Evolutionary conservation across 2,888 invertebrate species (phyloP).

Genomic region (Hypena proboscidalis): DNA sequence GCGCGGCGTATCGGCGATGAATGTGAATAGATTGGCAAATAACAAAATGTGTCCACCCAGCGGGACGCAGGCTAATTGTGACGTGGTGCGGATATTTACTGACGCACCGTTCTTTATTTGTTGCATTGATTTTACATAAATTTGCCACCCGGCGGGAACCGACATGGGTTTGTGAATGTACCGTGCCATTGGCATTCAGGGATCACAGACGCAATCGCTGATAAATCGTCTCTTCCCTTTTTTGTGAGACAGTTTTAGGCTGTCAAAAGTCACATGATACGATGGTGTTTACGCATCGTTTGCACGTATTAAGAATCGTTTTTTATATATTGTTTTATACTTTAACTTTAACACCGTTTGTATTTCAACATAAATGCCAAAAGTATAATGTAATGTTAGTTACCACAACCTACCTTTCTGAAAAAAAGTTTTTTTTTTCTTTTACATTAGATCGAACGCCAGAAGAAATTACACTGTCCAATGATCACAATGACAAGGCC

Average conservation of each 20-base stretch:
- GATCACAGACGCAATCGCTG: slow-evolving; percentile 46
- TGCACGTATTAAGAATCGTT: too few relatives aligned
- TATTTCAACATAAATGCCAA: too few relatives aligned
- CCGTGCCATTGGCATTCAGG: slow-evolving; percentile 46
- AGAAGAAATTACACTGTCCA: too few relatives aligned
- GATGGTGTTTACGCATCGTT: slow-evolving; percentile 2
- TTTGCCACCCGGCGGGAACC: slow-evolving; percentile 43
- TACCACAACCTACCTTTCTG: too few relatives aligned
- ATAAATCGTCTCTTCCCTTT: slow-evolving; percentile 46
- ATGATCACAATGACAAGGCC: too few relatives aligned
- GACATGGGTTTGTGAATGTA: slow-evolving; percentile 40
- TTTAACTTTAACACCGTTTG: too few relatives aligned
- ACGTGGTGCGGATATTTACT: slow-evolving; percentile 55
- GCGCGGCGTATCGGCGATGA: slow-evolving; percentile 14
- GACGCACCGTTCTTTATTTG: slow-evolving; percentile 55
- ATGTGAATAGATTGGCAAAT: slow-evolving; percentile 45
- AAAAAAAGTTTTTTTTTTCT: too few relatives aligned
- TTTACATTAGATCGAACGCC: too few relatives aligned
- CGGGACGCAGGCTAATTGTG: slow-evolving; percentile 61
- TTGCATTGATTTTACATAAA: slow-evolving; percentile 50
- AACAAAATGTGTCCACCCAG: slow-evolving; percentile 48
- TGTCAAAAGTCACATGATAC: slow-evolving; percentile 16
- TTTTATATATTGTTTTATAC: too few relatives aligned
- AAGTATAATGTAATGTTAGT: too few relatives aligned
- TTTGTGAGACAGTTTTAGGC: slow-evolving; percentile 27